Evolutionary conservation across 2,113 vertebrate species (phyloP).

Genomic region (Sinocyclocheilus grahami): DNA sequence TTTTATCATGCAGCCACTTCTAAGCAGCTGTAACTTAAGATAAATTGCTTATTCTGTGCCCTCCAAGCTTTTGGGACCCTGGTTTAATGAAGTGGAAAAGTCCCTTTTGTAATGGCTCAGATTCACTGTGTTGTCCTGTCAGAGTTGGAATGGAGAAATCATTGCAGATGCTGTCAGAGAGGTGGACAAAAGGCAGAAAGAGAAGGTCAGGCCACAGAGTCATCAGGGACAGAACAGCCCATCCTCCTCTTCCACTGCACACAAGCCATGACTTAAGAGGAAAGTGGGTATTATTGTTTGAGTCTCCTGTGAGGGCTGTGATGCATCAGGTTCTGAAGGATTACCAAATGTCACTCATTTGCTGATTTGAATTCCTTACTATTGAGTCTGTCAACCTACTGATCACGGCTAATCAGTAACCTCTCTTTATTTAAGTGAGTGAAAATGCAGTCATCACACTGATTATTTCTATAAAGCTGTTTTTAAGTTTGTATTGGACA

Average conservation of each 20-base stretch:
- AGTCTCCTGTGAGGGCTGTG: neutral
- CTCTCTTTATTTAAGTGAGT: neutral
- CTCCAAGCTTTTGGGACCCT: constrained; percentile 65
- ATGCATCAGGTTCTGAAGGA: constrained; percentile 24
- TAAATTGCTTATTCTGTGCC: constrained; percentile 74
- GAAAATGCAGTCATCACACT: neutral
- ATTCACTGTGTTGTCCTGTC: constrained; percentile 73
- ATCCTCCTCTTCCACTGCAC: constrained; percentile 48
- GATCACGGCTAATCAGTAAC: neutral
- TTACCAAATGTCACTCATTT: constrained; percentile 45
- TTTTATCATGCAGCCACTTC: constrained; percentile 36
- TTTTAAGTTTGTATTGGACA: neutral
- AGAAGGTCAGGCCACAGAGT: constrained; percentile 62
- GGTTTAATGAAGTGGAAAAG: constrained; percentile 75
- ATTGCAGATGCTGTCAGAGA: constrained; percentile 60
- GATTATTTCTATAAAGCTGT: neutral
- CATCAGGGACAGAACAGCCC: constrained; percentile 62
- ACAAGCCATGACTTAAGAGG: constrained; percentile 33
- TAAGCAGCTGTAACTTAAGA: constrained; percentile 60
- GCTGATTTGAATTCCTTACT: neutral
- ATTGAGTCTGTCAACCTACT: neutral
- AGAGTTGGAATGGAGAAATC: constrained; percentile 70
- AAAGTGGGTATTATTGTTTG: constrained; percentile 35
- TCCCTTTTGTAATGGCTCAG: constrained; percentile 71
- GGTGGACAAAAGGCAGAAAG: constrained; percentile 48